phyloP scores from a whole-genome alignment of 2,888 invertebrate species.

The Sarcophaga caerulescens region DNA sequence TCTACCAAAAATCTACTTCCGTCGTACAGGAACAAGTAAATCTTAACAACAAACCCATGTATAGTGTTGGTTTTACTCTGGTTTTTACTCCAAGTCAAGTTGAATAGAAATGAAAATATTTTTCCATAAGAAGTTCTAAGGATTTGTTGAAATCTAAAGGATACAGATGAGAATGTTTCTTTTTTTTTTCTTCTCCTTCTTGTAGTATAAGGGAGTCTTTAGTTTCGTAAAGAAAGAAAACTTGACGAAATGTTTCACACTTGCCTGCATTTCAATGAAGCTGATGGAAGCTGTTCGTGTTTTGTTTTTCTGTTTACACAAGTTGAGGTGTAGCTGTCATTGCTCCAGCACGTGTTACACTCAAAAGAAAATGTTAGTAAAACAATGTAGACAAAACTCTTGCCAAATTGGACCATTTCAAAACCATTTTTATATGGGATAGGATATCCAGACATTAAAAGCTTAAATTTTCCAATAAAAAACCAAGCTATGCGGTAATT shows the following conservation, averaged over 20 bases:
- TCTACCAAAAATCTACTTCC: constrained; percentile 43
- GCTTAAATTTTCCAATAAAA: no score
- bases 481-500: no score
- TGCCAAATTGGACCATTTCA: no score
- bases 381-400: background rate
- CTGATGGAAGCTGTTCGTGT: constrained; percentile 38
- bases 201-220: background rate
- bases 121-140: constrained; percentile 10
- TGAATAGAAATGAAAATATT: constrained; percentile 41
- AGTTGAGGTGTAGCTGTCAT: constrained; percentile 42
- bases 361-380: background rate
- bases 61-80: background rate
- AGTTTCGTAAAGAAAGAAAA: constrained; percentile 47
- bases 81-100: constrained; percentile 1
- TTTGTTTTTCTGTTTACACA: constrained; percentile 5
- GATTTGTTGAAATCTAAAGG: constrained; percentile 23
- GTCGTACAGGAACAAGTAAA: constrained; percentile 15
- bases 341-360: background rate
- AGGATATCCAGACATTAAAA: no score
- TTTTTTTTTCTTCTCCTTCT: background rate
- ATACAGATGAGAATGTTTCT: background rate
- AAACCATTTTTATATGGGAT: no score
- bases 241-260: constrained; percentile 77
- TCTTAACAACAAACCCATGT: constrained; percentile 21
- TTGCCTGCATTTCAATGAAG: constrained; percentile 66